Evolutionary conservation across 2,888 invertebrate species (phyloP), one percentile per base, ranked within the genome.

Genomic region (Andrena dorsata): DNA sequence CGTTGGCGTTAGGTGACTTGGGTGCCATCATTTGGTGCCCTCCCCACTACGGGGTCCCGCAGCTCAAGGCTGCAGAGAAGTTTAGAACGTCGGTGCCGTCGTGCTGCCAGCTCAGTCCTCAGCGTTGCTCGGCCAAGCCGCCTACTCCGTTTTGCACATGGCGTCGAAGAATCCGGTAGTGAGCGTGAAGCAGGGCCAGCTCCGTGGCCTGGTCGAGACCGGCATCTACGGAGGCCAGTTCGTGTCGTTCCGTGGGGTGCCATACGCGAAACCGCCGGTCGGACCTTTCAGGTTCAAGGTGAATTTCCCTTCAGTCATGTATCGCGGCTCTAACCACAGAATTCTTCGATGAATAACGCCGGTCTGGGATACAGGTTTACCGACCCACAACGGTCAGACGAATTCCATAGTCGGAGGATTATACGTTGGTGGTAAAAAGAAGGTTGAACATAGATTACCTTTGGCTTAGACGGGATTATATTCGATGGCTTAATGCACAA

Each of bases 211-310:
- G 0, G 10, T 85, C 0, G 66, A 78, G 0, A 49, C 60, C 0
- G 89, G 83, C 26, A 35, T 87, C n/a, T 85, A 86, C 26, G 89
- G 82, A 3, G 87, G 81, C 2, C 30, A 60, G 8, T 91, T 88
- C 35, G 70, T 83, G 3, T 82, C 91, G 1, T 92, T 92, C 28
- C 89, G 89, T 16, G 92, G 92, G 4, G 84, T 92, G 20, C 92
- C 92, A 0, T 92, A 86, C 73, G 92, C 91, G 0, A 88, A 88
- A 20, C 90, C 92, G 7, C 92, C 92, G 0, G 16, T 89, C 1
- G 92, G 90, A 0, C 49, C 80, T 0, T 84, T 92, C 0, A 87
- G 92, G 83, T 92, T 92, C 76, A 80, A 85, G 74, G 92, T 92
- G 58, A 90, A 23, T 75, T 26, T 56, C 28, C 10, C n/a, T 10